Percentiles rank a stretch among this genome's conserved stretches.
Conservation (phyloP, 2,888 invertebrate genomes). For the Lepidocyrtoides sp. region DNA sequence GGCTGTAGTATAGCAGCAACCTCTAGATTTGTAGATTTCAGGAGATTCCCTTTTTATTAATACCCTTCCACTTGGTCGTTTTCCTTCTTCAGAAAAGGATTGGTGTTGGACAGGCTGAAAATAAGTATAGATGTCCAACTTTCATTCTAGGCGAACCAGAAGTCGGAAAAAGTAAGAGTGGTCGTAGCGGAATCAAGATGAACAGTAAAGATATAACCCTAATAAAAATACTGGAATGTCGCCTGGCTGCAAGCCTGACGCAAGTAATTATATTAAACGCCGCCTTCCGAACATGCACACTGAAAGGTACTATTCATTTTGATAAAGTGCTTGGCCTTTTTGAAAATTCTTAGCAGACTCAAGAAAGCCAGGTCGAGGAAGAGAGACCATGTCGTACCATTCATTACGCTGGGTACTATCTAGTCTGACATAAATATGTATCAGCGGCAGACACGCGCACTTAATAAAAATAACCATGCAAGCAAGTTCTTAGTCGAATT, state of each 20-base stretch:
- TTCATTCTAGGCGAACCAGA: neutral
- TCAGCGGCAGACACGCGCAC: conserved; percentile 51
- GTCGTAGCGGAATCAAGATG: conserved; percentile 62
- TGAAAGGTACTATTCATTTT: conserved; percentile 70
- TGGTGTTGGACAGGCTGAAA: neutral
- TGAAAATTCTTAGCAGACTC: neutral
- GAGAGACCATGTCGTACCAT: neutral
- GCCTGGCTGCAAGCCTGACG: conserved; percentile 70
- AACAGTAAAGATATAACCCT: conserved; percentile 58
- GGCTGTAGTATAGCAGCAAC: neutral
- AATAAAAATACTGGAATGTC: conserved; percentile 78
- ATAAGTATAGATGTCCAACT: conserved; percentile 5
- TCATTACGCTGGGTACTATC: neutral
- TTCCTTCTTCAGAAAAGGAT: neutral
- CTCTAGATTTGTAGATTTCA: neutral
- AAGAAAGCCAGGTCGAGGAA: neutral
- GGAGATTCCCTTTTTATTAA: neutral
- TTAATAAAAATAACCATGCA: conserved; percentile 53
- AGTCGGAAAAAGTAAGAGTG: conserved; percentile 41
- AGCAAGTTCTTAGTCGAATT: no score
- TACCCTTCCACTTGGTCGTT: neutral
- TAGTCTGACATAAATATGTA: conserved; percentile 4
- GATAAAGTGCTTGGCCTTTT: conserved; percentile 46
- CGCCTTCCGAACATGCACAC: conserved; percentile 60
- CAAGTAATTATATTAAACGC: conserved; percentile 68